Base-by-base conservation (phyloP, 2,888 invertebrate species). In the Drosophila histrio region DNA sequence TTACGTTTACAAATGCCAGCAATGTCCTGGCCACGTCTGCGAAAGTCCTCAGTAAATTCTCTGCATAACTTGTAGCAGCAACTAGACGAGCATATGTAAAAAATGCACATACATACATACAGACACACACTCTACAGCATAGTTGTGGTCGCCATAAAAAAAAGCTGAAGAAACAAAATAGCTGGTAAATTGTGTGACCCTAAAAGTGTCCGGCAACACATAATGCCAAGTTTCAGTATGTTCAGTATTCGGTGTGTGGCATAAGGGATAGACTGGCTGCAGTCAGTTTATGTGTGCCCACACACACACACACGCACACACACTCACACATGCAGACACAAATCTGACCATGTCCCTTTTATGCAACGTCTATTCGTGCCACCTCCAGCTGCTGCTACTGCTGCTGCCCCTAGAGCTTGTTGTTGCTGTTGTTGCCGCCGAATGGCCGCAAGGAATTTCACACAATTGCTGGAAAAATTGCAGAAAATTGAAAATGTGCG, bases 391-490 rank as follows among this genome's bases (percentile, higher is more conserved):
- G 28, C 34, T 43, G 9, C 24, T 13, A 4, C 24, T 36, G 8
- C 19, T 21, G 21, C 19, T 41, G 41, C 43, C 22, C 24, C 43
- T 44, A 9, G 15, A 26, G 9, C 26, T 44, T 22, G 53, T 38
- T 36, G 61, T 49, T 34, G 39, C 44, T 22, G 53, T 38, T 36
- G 61, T 49, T 34, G 39, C 44, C 66, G 43, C 65, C 82, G 59
- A 66, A 66, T 82, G 70, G 83, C 83, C 88, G 69, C 80, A 83
- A 82, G 83, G 88, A 87, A 84, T 84, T 85, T 87, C 83, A 79
- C 87, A 87, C 86, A 87, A 87, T 87, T 82, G 86, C 72, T 77
- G 73, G 80, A 86, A 87, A 86, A 84, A 84, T 86, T 84, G 83
- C 61, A 77, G 84, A 87, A 88, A 84, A 84, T 84, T 84, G 84